These are phyloP conservation scores for Andrena flavipes DNA, from an alignment of 2,888 invertebrate species.

Conservation along the genomic window DNA sequence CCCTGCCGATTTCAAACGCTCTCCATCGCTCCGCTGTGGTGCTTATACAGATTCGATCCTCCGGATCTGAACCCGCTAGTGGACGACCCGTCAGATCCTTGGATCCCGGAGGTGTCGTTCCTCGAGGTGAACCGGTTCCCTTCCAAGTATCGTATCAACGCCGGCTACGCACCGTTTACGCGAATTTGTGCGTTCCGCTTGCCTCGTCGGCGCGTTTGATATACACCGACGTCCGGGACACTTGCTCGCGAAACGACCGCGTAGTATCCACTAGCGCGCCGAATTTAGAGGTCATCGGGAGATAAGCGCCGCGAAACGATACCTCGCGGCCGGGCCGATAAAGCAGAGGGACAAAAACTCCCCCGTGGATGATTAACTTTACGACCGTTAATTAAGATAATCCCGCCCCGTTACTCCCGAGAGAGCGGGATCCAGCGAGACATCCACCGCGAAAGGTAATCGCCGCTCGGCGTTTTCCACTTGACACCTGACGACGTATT, in stretches of 20 bases:
- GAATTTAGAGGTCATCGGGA: constrained; percentile 54
- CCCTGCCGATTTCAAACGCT: background rate
- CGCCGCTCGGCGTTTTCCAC: no score
- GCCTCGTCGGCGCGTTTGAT: constrained; percentile 66
- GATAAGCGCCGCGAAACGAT: constrained; percentile 40
- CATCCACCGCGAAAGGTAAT: no score
- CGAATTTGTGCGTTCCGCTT: constrained; percentile 68
- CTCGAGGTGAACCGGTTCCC: constrained; percentile 49
- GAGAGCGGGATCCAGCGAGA: background rate
- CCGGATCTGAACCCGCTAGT: background rate
- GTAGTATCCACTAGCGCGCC: constrained; percentile 56
- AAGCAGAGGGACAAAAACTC: constrained; percentile 19
- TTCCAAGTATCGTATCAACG: constrained; percentile 32
- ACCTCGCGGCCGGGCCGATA: constrained; percentile 26
- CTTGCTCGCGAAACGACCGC: constrained; percentile 54
- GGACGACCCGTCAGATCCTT: background rate
- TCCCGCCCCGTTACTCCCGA: constrained; percentile 27
- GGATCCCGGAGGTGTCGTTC: constrained; percentile 1
- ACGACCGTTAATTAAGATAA: constrained; percentile 51
- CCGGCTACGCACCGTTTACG: constrained; percentile 60
- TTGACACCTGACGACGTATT: no score
- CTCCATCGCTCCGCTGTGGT: background rate
- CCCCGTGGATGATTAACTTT: constrained; percentile 44
- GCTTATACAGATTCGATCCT: background rate
- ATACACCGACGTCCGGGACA: constrained; percentile 49